phyloP scores from a whole-genome alignment of 1,140 invertebrate genomes.

The Phymastichus coffea region DNA sequence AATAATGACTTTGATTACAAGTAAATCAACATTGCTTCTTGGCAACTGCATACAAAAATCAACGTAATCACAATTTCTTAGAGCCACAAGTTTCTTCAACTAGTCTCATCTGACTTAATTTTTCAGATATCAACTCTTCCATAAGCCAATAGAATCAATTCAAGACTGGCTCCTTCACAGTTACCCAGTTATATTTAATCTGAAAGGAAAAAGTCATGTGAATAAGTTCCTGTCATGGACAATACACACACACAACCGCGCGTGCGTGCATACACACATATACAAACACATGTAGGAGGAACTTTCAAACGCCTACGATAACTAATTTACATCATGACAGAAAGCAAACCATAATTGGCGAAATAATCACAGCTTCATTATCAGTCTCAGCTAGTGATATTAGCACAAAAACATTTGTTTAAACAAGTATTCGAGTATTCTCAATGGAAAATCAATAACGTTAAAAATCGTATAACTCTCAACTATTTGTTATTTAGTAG shows the following conservation, averaged over 20 bases:
- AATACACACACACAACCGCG: too few relatives aligned
- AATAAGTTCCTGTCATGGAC: slow-evolving; percentile 1
- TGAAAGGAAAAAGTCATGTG: too few relatives aligned
- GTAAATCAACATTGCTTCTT: not conserved
- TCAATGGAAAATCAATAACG: too few relatives aligned
- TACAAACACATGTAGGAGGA: slow-evolving; percentile 4
- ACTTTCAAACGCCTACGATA: slow-evolving; percentile 21
- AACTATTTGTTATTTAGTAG: too few relatives aligned
- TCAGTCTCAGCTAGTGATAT: too few relatives aligned
- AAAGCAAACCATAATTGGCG: slow-evolving; percentile 9
- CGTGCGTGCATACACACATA: not conserved
- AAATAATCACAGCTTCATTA: too few relatives aligned
- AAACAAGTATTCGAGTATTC: too few relatives aligned
- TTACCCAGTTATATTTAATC: too few relatives aligned
- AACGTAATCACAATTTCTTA: not conserved
- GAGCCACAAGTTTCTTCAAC: too few relatives aligned
- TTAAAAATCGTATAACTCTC: too few relatives aligned
- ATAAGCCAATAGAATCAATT: slow-evolving; percentile 1
- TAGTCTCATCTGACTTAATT: too few relatives aligned
- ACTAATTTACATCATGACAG: slow-evolving; percentile 15
- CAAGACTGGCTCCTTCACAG: slow-evolving; percentile 5
- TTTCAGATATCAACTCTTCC: not conserved
- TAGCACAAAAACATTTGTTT: too few relatives aligned
- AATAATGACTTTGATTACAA: not conserved
- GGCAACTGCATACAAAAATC: not conserved